phyloP scores from a whole-genome alignment of 2,797 vertebrate species.

The Onychomys arenicola region DNA sequence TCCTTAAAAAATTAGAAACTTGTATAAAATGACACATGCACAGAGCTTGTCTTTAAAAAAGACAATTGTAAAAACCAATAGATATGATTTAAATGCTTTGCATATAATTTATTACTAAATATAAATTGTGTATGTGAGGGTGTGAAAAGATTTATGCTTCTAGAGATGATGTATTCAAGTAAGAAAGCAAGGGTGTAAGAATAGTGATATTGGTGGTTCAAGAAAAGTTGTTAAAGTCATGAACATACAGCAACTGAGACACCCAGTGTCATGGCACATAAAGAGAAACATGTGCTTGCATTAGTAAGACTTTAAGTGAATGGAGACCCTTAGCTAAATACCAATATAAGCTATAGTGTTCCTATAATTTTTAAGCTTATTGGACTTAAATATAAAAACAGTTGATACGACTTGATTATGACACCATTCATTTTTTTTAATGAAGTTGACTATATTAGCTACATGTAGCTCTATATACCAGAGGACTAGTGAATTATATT shows the following conservation, averaged over 20 bases:
- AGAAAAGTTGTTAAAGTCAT: background rate
- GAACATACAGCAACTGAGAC: background rate
- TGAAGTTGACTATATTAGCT: background rate
- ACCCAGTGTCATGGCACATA: background rate
- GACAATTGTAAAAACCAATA: background rate
- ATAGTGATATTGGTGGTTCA: background rate
- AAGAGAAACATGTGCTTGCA: background rate
- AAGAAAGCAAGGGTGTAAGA: background rate
- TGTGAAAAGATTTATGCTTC: background rate
- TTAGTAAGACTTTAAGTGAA: background rate
- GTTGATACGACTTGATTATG: background rate
- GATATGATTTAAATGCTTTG: background rate
- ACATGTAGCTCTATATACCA: background rate
- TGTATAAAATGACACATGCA: background rate
- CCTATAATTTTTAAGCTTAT: background rate
- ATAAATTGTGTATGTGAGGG: background rate
- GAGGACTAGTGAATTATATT: too few species aligned
- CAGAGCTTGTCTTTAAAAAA: background rate
- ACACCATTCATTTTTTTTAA: background rate
- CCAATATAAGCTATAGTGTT: background rate
- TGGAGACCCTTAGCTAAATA: background rate
- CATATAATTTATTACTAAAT: background rate
- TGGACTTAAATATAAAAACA: background rate
- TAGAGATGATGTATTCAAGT: slow-evolving; percentile 19
- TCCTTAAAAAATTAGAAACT: background rate